Percentiles rank a stretch among this genome's conserved stretches.
These are phyloP conservation scores for Chunga burmeisteri DNA, from an alignment of 2,113 vertebrate species.

Conservation along the genomic window DNA sequence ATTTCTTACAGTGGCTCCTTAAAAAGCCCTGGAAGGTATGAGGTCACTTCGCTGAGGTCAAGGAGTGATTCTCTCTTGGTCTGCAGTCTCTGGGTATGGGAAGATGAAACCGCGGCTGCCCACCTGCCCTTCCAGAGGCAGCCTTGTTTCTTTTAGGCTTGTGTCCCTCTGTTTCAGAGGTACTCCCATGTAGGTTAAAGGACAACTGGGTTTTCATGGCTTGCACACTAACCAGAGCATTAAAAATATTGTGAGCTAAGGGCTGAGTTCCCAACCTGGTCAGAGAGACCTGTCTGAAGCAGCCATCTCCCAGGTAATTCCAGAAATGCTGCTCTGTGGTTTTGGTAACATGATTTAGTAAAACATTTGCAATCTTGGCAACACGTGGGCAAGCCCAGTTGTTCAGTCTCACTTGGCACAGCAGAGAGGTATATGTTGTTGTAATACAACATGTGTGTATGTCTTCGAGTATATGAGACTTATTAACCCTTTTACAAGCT, in stretches of 20 bases:
- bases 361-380: background rate
- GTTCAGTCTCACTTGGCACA: background rate
- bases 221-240: background rate
- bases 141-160: background rate
- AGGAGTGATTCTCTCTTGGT: background rate
- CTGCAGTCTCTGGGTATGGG: background rate
- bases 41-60: background rate
- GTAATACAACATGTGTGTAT: background rate
- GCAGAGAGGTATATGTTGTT: background rate
- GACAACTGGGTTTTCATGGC: background rate
- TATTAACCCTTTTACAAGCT: background rate
- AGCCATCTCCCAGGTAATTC: background rate
- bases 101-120: background rate
- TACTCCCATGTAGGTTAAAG: background rate
- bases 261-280: background rate
- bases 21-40: background rate
- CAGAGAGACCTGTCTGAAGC: background rate
- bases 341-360: background rate
- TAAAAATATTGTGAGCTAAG: too few relatives aligned
- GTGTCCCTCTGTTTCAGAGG: background rate
- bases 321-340: background rate
- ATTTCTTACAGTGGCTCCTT: background rate
- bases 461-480: background rate
- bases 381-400: accelerated
- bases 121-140: background rate